Percentiles rank a stretch among this genome's conserved stretches.
These are phyloP conservation scores for Falco punctatus DNA, from an alignment of 2,113 vertebrate genomes.

Conservation along the genomic window DNA sequence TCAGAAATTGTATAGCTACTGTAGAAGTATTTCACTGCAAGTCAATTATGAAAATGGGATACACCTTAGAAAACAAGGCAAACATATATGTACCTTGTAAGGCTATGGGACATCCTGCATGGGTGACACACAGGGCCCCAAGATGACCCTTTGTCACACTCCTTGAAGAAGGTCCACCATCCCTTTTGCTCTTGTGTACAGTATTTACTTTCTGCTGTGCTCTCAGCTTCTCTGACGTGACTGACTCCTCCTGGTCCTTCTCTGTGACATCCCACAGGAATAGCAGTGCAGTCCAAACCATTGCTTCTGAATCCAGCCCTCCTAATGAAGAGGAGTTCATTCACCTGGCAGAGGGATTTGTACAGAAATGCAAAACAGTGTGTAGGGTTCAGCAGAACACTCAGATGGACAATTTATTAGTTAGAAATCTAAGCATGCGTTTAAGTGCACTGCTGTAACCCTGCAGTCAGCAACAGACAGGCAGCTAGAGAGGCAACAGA, in stretches of 20 bases:
- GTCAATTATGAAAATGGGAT: neutral
- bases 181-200: neutral
- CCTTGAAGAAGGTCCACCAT: neutral
- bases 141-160: neutral
- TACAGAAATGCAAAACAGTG: neutral
- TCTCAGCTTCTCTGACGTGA: neutral
- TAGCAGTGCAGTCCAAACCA: neutral
- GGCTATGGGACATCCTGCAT: neutral
- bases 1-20: neutral
- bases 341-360: neutral
- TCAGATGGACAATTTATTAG: rapidly evolving
- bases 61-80: neutral
- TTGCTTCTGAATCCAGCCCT: neutral
- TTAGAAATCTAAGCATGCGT: neutral
- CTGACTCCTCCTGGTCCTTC: neutral
- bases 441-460: neutral
- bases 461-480: neutral
- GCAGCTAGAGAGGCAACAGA: neutral
- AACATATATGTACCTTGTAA: neutral
- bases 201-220: neutral
- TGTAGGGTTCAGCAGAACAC: neutral
- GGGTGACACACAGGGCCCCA: neutral
- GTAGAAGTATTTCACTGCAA: neutral
- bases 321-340: neutral
- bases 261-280: neutral